Conservation (phyloP, 2,113 vertebrate species). For the Picathartes gymnocephalus region DNA sequence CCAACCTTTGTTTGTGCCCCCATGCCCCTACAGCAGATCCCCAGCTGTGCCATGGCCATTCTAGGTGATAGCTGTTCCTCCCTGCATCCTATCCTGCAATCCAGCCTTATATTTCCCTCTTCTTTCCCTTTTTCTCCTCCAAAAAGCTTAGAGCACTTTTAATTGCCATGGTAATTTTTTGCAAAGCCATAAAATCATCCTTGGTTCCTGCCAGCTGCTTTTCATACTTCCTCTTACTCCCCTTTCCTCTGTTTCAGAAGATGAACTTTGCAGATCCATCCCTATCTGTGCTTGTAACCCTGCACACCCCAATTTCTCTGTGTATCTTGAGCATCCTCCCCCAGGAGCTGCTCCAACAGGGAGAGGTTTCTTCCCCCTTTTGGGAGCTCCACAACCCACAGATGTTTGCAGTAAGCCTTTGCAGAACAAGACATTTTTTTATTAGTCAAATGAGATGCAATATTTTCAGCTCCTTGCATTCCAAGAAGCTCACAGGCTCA, state of each 20-base stretch:
- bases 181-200: neutral
- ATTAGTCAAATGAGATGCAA: neutral
- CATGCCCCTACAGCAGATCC: neutral
- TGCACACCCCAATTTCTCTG: neutral
- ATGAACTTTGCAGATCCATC: neutral
- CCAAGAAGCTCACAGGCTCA: neutral
- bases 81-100: neutral
- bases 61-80: neutral
- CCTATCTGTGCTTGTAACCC: neutral
- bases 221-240: neutral
- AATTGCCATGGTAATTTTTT: neutral
- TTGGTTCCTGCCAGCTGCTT: neutral
- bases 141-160: neutral
- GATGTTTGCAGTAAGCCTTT: neutral
- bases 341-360: neutral
- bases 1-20: neutral
- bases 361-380: neutral
- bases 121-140: neutral
- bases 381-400: neutral
- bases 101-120: neutral
- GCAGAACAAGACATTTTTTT: neutral
- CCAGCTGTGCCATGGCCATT: neutral
- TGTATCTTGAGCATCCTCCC: neutral
- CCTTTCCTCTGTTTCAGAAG: neutral
- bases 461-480: neutral